These are phyloP conservation scores for Champsocephalus gunnari DNA, from an alignment of 2,797 vertebrate species.

Conservation along the genomic window DNA sequence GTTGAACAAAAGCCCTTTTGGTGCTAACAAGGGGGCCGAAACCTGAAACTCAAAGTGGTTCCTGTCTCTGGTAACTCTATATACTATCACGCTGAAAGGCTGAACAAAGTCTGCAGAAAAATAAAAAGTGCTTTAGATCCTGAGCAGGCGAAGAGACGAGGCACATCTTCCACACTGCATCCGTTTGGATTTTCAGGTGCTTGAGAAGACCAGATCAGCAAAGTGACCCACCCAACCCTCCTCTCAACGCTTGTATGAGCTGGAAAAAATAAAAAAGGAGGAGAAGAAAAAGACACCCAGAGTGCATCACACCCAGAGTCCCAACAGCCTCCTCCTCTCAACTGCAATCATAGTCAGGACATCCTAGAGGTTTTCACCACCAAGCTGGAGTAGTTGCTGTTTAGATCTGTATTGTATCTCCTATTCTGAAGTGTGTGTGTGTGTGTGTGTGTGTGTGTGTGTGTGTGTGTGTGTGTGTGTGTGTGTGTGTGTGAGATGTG, in stretches of 20 bases:
- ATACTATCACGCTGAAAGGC: conserved; percentile 20
- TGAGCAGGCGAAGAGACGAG: conserved; percentile 4
- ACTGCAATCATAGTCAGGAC: conserved; percentile 18
- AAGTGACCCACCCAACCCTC: conserved; percentile 28
- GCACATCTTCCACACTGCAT: conserved; percentile 2
- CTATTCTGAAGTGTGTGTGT: conserved; percentile 22
- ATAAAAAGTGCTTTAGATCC: conserved; percentile 2
- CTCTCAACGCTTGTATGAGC: not conserved
- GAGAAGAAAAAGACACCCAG: conserved; percentile 14
- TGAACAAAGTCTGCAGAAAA: conserved; percentile 5
- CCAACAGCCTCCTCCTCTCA: conserved; percentile 33
- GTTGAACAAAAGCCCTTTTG: conserved; percentile 68
- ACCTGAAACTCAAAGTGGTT: conserved; percentile 61
- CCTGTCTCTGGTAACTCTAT: conserved; percentile 61
- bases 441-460: too few species aligned
- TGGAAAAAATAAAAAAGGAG: conserved; percentile 12
- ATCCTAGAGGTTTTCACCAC: conserved; percentile 11
- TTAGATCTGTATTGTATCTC: conserved; percentile 38
- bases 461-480: too few species aligned
- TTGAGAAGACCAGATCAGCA: conserved; percentile 26
- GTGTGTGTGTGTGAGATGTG: conserved; percentile 14
- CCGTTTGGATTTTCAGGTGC: conserved; percentile 29
- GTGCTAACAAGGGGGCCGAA: conserved; percentile 57
- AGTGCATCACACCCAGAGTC: conserved; percentile 48
- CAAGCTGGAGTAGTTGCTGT: conserved; percentile 29